Evolutionary conservation across 2,797 vertebrate species (phyloP).

Genomic region (Acanthiza pusilla): DNA sequence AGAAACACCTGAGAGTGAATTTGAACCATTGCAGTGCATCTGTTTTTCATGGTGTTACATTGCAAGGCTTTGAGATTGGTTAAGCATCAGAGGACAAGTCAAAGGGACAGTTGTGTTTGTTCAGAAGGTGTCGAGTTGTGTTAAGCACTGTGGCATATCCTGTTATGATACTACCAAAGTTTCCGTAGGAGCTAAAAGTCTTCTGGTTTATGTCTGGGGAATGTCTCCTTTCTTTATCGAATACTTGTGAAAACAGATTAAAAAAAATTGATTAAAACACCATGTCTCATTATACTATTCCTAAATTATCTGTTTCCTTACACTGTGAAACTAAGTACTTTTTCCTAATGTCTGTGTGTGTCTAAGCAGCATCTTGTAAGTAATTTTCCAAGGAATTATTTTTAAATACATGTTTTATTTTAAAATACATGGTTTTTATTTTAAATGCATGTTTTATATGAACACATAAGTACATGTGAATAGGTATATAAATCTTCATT

Average conservation of each 20-base stretch:
- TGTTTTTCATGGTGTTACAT: neutral
- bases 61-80: neutral
- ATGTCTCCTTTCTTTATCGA: neutral
- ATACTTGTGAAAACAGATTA: neutral
- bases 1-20: neutral
- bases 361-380: neutral
- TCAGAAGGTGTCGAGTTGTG: neutral
- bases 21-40: neutral
- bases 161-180: neutral
- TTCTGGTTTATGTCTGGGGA: neutral
- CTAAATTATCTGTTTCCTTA: neutral
- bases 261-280: neutral
- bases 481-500: neutral
- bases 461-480: neutral
- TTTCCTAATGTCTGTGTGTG: neutral
- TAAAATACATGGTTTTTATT: neutral
- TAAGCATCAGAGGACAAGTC: neutral
- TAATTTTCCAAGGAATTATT: neutral
- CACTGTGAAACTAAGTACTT: neutral
- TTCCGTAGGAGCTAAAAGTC: neutral
- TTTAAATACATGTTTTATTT: neutral
- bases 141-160: neutral
- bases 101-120: neutral
- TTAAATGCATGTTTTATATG: neutral
- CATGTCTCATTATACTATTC: neutral